These are phyloP conservation scores for Anas capensis DNA, from an alignment of 2,797 vertebrate genomes.

Conservation along the genomic window DNA sequence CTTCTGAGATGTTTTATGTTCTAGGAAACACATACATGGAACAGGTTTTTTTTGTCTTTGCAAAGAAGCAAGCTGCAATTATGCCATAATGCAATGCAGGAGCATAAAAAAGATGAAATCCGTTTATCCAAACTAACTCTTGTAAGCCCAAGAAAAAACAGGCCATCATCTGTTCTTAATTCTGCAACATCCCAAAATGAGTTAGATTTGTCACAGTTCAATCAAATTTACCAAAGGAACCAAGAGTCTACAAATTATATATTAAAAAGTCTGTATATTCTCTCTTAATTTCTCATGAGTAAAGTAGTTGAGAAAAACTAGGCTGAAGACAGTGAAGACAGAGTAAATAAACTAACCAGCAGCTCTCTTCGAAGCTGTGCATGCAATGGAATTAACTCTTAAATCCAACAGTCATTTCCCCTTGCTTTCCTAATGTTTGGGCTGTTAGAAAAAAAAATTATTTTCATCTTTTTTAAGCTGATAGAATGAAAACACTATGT, in stretches of 20 bases:
- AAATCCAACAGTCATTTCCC: neutral
- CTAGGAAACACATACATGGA: neutral
- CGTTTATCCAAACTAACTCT: neutral
- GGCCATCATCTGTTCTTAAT: neutral
- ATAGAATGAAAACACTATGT: neutral
- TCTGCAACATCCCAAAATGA: neutral
- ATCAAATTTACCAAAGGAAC: constrained; percentile 1
- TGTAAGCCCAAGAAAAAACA: neutral
- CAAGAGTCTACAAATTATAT: neutral
- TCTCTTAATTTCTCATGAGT: neutral
- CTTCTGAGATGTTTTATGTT: neutral
- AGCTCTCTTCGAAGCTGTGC: neutral
- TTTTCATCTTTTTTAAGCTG: neutral
- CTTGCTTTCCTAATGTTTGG: neutral
- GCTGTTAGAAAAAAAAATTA: neutral
- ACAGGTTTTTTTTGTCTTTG: neutral
- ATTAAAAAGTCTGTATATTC: neutral
- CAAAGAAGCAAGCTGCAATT: neutral
- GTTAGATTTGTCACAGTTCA: neutral
- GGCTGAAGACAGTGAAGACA: neutral
- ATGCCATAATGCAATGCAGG: neutral
- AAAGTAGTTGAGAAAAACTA: neutral
- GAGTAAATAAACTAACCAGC: neutral
- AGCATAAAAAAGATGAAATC: neutral
- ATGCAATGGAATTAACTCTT: neutral